A percentile compares a stretch with the other conserved stretches of the same genome.
Evolutionary conservation across 2,113 vertebrate species (phyloP).

Genomic region (Eidolon helvum): DNA sequence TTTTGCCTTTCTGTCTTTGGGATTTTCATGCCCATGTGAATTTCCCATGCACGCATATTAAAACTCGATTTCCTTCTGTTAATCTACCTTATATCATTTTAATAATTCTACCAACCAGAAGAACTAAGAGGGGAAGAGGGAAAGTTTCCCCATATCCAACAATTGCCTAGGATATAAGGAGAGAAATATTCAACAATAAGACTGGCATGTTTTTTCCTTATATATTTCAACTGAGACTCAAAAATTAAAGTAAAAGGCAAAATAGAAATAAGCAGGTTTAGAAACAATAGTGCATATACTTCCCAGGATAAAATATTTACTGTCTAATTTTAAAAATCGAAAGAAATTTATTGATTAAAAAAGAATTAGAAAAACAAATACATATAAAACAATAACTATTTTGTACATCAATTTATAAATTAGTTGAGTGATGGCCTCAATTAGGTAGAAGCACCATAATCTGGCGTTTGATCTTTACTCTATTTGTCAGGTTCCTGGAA

Average conservation of each 20-base stretch:
- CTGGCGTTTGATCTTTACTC: neutral
- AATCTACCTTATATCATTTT: neutral
- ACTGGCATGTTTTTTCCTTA: neutral
- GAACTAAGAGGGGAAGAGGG: neutral
- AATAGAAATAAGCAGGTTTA: neutral
- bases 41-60: neutral
- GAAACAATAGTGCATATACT: neutral
- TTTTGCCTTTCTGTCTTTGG: neutral
- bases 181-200: neutral
- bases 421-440: neutral
- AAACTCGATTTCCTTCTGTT: neutral
- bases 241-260: slow-evolving; percentile 24
- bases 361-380: slow-evolving; percentile 31
- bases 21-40: neutral
- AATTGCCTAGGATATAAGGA: neutral
- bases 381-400: neutral
- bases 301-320: neutral
- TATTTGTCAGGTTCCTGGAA: neutral
- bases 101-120: neutral
- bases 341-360: neutral
- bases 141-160: neutral
- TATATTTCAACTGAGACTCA: neutral
- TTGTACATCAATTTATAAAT: neutral
- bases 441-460: neutral
- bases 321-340: neutral